Evolutionary conservation across 2,888 invertebrate genomes (phyloP).

Genomic region (Drosophila bunnanda): DNA sequence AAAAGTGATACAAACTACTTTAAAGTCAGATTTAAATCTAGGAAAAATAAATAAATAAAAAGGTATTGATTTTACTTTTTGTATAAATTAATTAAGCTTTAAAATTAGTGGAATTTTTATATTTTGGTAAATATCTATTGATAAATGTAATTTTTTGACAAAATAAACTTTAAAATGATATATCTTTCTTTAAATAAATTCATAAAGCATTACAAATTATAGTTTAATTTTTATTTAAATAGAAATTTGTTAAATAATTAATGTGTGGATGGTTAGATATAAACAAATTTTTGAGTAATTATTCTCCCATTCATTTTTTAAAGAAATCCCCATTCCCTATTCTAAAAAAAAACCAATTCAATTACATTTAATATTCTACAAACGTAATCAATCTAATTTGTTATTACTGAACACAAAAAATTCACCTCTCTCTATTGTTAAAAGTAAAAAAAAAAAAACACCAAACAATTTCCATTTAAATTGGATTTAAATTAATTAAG

Average conservation of each 20-base stretch:
- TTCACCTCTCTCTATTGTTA: not conserved
- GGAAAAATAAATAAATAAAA: not conserved
- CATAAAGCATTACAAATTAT: too few relatives aligned
- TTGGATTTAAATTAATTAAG: conserved; percentile 26
- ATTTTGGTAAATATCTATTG: not conserved
- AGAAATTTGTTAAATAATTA: too few relatives aligned
- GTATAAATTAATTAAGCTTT: not conserved
- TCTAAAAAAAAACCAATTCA: too few relatives aligned
- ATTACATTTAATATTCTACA: not conserved
- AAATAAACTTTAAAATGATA: too few relatives aligned
- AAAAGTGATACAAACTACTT: not conserved
- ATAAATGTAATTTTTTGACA: not conserved
- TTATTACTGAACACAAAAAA: not conserved
- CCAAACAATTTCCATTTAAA: conserved; percentile 17
- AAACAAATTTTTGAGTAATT: not conserved
- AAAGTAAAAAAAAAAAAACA: not conserved
- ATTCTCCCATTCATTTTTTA: too few relatives aligned
- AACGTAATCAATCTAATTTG: not conserved
- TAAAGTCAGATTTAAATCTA: not conserved
- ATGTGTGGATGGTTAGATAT: too few relatives aligned
- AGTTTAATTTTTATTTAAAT: not conserved
- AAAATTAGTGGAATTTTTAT: not conserved
- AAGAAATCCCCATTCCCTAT: too few relatives aligned
- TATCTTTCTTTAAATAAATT: too few relatives aligned
- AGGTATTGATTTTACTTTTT: not conserved